Conservation (phyloP, 2,113 vertebrate genomes). For the Rhinogobius similis region DNA sequence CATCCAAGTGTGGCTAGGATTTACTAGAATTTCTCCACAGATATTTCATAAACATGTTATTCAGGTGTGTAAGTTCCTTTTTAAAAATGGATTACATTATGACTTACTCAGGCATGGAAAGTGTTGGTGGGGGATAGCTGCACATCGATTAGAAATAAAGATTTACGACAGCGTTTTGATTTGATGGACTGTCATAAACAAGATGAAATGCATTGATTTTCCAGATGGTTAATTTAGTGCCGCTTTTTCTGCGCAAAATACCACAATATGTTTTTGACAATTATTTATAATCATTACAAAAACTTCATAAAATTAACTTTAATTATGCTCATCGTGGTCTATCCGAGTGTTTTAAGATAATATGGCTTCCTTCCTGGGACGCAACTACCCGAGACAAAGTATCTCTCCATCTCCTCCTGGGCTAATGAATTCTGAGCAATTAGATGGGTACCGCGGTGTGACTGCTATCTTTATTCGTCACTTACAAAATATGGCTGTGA, state of each 20-base stretch:
- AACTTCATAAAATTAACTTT: neutral
- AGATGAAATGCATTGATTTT: neutral
- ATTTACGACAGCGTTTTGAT: neutral
- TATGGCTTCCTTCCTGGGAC: constrained; percentile 27
- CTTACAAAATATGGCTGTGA: constrained; percentile 35
- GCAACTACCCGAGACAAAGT: constrained; percentile 11
- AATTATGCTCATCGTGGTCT: constrained; percentile 1
- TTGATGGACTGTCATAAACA: neutral
- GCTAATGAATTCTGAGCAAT: constrained; percentile 50
- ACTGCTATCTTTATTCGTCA: constrained; percentile 60
- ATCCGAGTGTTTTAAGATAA: constrained; percentile 22
- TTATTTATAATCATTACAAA: neutral
- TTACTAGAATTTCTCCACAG: neutral
- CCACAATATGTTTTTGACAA: neutral
- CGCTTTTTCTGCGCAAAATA: neutral
- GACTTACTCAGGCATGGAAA: neutral
- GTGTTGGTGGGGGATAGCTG: neutral
- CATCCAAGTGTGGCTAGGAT: too few relatives aligned
- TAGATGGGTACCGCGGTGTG: constrained; percentile 26
- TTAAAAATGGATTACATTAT: neutral
- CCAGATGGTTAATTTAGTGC: neutral
- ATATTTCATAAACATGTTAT: neutral
- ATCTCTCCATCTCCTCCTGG: neutral
- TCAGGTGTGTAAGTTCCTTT: neutral
- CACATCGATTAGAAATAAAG: neutral